Conservation (phyloP, 2,888 invertebrate genomes). For the Nomada ferruginata region DNA sequence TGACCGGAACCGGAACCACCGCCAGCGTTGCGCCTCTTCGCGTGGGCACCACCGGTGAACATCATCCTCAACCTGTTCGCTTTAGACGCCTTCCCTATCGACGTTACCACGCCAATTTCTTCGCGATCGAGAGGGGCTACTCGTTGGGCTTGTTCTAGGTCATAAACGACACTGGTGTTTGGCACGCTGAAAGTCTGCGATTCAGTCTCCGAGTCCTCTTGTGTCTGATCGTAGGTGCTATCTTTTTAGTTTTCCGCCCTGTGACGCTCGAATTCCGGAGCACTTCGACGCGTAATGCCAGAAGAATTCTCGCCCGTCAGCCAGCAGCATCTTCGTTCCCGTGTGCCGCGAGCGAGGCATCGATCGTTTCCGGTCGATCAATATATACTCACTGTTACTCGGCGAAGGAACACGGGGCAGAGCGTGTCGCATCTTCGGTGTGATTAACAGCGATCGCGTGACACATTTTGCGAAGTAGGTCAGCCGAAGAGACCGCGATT, state of each 20-base stretch:
- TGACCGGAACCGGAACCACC: conserved; percentile 66
- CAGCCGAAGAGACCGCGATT: background rate
- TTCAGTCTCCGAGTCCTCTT: background rate
- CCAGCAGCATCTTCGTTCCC: conserved; percentile 36
- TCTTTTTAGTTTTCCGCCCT: conserved; percentile 31
- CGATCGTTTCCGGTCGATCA: background rate
- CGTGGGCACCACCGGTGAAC: conserved; percentile 89
- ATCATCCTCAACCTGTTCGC: conserved; percentile 86
- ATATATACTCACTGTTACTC: background rate
- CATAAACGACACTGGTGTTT: background rate
- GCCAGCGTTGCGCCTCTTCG: conserved; percentile 85
- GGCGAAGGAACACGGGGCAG: background rate
- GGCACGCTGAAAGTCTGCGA: background rate
- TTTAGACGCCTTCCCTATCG: background rate
- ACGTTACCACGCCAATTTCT: background rate
- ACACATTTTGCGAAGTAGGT: background rate
- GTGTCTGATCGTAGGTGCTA: conserved; percentile 19
- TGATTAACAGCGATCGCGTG: background rate
- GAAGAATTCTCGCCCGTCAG: conserved; percentile 29
- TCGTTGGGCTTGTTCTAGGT: background rate
- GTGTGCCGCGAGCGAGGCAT: conserved; percentile 9
- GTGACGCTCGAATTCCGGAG: conserved; percentile 25
- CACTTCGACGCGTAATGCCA: conserved; percentile 41
- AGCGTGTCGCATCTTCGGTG: background rate
- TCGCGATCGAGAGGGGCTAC: background rate